A percentile compares a stretch with the other conserved stretches of the same genome.
Evolutionary conservation across 2,113 vertebrate genomes (phyloP).

Genomic region (Psilopsiagon aymara): DNA sequence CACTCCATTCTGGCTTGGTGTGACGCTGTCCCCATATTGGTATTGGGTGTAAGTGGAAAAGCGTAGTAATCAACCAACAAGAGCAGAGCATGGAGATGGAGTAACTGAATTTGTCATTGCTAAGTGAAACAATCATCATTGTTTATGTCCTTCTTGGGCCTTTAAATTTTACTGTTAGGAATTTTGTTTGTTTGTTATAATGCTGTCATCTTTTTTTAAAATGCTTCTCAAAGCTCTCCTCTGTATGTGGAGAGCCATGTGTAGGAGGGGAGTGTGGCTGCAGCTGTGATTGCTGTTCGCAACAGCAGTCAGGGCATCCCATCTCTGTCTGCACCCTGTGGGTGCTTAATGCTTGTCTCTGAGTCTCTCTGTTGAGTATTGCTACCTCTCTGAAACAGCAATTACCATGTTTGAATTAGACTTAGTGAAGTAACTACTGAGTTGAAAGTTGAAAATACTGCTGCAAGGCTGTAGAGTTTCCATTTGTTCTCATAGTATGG

Average conservation of each 20-base stretch:
- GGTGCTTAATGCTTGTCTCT: neutral
- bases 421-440: neutral
- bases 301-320: neutral
- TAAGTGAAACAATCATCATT: neutral
- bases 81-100: neutral
- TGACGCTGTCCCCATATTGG: neutral
- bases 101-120: neutral
- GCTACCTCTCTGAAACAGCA: neutral
- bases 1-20: neutral
- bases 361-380: neutral
- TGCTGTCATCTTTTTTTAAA: neutral
- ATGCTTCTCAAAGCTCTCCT: neutral
- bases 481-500: neutral
- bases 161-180: neutral
- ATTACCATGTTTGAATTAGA: neutral
- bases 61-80: accelerated
- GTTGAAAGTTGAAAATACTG: neutral
- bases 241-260: accelerated
- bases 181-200: neutral
- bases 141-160: neutral
- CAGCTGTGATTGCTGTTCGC: accelerated
- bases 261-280: accelerated
- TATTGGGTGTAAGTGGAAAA: neutral
- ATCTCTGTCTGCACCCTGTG: neutral
- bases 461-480: neutral